Conservation (phyloP, 2,888 invertebrate genomes). For the Dromius quadrimaculatus region DNA sequence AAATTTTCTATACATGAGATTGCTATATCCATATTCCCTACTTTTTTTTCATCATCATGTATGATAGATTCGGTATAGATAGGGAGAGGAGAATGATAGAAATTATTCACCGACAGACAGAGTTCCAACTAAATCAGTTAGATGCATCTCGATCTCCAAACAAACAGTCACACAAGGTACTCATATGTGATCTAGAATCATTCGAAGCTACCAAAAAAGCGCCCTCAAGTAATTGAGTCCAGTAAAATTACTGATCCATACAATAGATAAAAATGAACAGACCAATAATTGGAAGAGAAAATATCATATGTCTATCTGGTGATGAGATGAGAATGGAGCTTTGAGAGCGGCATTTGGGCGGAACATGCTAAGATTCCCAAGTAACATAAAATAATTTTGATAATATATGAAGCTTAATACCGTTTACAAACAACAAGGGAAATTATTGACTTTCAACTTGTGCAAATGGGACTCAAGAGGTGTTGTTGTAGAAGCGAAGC, state of each 20-base stretch:
- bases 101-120: no score
- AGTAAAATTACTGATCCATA: no score
- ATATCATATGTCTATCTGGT: background rate
- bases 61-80: no score
- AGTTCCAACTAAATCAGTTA: no score
- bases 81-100: no score
- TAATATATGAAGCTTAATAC: slow-evolving; percentile 27
- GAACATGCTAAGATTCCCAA: slow-evolving; percentile 30
- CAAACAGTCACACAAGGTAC: no score
- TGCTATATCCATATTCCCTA: slow-evolving; percentile 2
- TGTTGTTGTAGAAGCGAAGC: slow-evolving; percentile 11
- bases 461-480: slow-evolving; percentile 35
- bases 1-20: background rate
- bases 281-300: no score
- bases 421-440: slow-evolving; percentile 39
- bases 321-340: background rate
- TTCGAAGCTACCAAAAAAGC: no score
- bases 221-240: no score
- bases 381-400: slow-evolving; percentile 33
- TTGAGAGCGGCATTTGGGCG: background rate
- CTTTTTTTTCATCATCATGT: background rate
- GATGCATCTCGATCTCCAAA: no score
- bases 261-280: no score
- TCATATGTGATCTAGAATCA: no score
- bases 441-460: slow-evolving; percentile 39